A percentile compares a stretch with the other conserved stretches of the same genome.
Evolutionary conservation across 2,797 vertebrate species (phyloP).

Genomic region (Leptatherina wallacei): DNA sequence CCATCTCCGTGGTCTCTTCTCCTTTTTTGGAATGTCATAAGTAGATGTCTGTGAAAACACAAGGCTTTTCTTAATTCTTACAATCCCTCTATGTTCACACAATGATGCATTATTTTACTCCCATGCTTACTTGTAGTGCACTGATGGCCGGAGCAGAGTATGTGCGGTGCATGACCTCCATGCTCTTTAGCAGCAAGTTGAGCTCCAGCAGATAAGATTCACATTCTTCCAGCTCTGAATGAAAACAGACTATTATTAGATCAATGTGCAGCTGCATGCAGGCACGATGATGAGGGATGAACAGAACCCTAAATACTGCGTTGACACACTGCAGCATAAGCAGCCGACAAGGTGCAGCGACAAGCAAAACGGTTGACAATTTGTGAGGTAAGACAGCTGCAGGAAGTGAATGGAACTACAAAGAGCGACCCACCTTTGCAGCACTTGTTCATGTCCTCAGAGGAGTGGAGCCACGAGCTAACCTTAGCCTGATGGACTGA

Average conservation of each 20-base stretch:
- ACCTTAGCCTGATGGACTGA: conserved; percentile 88
- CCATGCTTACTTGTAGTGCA: conserved; percentile 87
- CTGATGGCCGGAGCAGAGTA: conserved; percentile 93
- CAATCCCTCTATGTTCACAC: not conserved
- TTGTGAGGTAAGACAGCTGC: not conserved
- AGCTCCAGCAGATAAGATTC: conserved; percentile 91
- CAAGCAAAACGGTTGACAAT: not conserved
- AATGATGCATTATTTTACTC: not conserved
- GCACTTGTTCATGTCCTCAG: conserved; percentile 94
- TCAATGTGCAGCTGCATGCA: conserved; percentile 2
- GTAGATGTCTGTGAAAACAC: conserved; percentile 79
- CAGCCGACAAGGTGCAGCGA: not conserved
- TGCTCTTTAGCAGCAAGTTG: conserved; percentile 93
- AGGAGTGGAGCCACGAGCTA: conserved; percentile 90
- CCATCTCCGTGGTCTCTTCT: conserved; percentile 93
- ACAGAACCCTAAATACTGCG: not conserved
- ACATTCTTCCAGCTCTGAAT: conserved; percentile 91
- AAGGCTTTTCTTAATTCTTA: conserved; percentile 4
- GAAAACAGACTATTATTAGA: conserved; percentile 27
- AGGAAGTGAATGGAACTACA: not conserved
- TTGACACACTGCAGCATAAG: not conserved
- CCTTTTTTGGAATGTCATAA: conserved; percentile 93
- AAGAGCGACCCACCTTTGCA: conserved; percentile 86
- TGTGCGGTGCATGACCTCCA: conserved; percentile 94
- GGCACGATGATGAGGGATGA: not conserved